Evolutionary conservation across 2,888 invertebrate species (phyloP), one percentile per base, ranked within the genome.

Genomic region (Amphipyra berbera): DNA sequence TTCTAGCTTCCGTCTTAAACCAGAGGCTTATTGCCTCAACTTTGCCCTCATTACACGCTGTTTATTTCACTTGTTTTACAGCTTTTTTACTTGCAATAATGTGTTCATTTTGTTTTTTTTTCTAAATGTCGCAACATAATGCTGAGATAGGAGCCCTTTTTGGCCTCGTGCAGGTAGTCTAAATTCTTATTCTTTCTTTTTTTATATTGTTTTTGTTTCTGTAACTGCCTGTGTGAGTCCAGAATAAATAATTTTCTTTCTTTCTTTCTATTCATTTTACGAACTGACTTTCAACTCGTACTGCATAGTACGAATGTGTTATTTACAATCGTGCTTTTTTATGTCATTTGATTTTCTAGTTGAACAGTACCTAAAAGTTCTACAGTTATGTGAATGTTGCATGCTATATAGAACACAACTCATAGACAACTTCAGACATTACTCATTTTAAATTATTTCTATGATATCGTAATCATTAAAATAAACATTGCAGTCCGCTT

Each of bases 61-160:
- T 79, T 76, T 74, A 72, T 74, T 77, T 65, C 65, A 78, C 63
- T 79, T 76, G 67, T 65, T 76, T 73, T 67, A 76, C 54, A 68
- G 15, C 66, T 73, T 76, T 73, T 77, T 78, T 73, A 70, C 65
- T 62, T 61, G 66, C 70, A 48, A 62, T 68, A 66, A 68, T 64
- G 63, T 54, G 70, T 44, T 61, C 38, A 50, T n/a, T n/a, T n/a
- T n/a, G n/a, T n/a, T n/a, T n/a, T n/a, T n/a, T n/a, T n/a, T n/a
- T n/a, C n/a, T n/a, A n/a, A n/a, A n/a, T n/a, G n/a, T n/a, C n/a
- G n/a, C n/a, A n/a, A n/a, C n/a, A n/a, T n/a, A n/a, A n/a, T n/a
- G n/a, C n/a, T n/a, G n/a, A n/a, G n/a, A n/a, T n/a, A n/a, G n/a
- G n/a, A n/a, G n/a, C n/a, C n/a, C n/a, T n/a, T n/a, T n/a, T n/a